Conservation (phyloP, 2,113 vertebrate genomes). For the Erinaceus europaeus region DNA sequence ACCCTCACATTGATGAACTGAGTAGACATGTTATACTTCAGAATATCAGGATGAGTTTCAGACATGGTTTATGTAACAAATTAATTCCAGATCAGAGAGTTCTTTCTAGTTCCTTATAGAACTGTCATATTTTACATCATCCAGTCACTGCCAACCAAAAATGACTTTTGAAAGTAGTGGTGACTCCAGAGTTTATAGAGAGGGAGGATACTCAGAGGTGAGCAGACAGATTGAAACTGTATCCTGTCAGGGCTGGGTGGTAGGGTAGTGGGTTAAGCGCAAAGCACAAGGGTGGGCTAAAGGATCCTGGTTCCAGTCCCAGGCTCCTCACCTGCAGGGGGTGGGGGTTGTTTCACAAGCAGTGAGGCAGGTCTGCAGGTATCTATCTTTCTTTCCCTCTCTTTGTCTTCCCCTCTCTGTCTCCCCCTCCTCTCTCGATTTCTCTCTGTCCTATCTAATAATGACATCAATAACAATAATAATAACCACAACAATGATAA, state of each 20-base stretch:
- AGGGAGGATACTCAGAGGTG: background rate
- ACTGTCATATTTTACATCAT: background rate
- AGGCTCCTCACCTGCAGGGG: too few relatives aligned
- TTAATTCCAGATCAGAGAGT: slow-evolving; percentile 23
- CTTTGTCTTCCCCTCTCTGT: too few relatives aligned
- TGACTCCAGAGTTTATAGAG: background rate
- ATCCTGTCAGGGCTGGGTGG: too few relatives aligned
- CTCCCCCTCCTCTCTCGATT: too few relatives aligned
- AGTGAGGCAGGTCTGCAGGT: background rate
- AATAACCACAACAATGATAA: too few relatives aligned
- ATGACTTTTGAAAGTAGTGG: background rate
- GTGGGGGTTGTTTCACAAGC: too few relatives aligned
- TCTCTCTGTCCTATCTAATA: too few relatives aligned
- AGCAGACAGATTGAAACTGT: background rate
- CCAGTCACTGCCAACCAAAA: background rate
- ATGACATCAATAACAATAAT: too few relatives aligned
- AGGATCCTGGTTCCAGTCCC: too few relatives aligned
- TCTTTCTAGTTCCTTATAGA: background rate
- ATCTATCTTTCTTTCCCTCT: too few relatives aligned
- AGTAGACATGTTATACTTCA: background rate
- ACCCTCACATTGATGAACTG: background rate
- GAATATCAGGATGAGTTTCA: background rate
- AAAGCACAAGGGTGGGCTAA: too few relatives aligned
- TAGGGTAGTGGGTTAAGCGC: too few relatives aligned
- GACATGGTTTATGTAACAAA: background rate